phyloP scores from a whole-genome alignment of 2,888 invertebrate genomes.

The Ypsolopha sequella region DNA sequence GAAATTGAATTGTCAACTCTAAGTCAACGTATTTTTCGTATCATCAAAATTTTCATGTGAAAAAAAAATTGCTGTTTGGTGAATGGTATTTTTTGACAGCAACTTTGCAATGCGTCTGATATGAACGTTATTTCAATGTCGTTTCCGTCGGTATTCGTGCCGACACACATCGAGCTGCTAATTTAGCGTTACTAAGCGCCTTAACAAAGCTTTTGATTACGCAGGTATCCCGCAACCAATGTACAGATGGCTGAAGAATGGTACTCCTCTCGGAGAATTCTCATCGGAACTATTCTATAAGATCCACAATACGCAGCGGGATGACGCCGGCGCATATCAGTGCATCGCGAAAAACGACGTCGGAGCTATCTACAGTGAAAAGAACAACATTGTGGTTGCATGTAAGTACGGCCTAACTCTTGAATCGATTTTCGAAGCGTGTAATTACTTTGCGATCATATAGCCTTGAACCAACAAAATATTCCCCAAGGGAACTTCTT shows the following conservation, averaged over 20 bases:
- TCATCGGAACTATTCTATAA: slow-evolving; percentile 87
- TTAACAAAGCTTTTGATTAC: slow-evolving; percentile 19
- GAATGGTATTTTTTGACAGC: no score
- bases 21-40: no score
- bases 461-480: background rate
- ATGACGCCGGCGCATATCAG: slow-evolving; percentile 92
- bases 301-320: slow-evolving; percentile 83
- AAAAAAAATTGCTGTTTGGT: no score
- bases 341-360: slow-evolving; percentile 93
- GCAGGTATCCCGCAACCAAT: slow-evolving; percentile 92
- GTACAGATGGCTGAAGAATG: slow-evolving; percentile 94
- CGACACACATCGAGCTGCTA: no score
- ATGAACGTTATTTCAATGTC: background rate
- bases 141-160: no score
- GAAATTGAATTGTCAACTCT: no score
- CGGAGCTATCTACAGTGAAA: slow-evolving; percentile 93
- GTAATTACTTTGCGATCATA: no score
- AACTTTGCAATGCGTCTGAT: background rate
- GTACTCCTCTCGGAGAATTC: slow-evolving; percentile 81
- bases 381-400: slow-evolving; percentile 89
- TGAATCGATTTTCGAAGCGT: background rate
- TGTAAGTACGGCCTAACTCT: slow-evolving; percentile 77
- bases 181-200: background rate
- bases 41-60: no score
- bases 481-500: background rate